phyloP scores from a whole-genome alignment of 2,888 invertebrate genomes.

The Arenicola marina region DNA sequence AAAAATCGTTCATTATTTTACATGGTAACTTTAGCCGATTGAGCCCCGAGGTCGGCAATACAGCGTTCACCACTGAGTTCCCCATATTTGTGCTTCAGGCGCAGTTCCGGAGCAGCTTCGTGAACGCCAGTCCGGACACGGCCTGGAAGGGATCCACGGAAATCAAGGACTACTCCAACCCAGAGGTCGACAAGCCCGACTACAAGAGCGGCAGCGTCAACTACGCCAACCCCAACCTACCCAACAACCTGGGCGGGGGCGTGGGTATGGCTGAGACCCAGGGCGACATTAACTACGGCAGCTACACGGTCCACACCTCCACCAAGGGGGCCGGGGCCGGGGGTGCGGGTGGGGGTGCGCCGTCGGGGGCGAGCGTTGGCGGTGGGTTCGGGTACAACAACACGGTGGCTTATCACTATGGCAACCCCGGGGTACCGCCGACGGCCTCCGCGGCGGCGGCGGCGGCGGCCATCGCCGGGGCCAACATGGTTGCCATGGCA shows the following conservation, averaged over 20 bases:
- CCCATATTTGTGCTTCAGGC: neutral
- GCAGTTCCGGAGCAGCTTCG: neutral
- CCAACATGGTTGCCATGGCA: neutral
- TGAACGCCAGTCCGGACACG: neutral
- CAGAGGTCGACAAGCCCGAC: conserved; percentile 3
- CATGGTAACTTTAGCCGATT: too few relatives aligned
- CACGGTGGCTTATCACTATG: neutral
- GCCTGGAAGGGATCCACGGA: conserved; percentile 2
- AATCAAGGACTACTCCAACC: neutral
- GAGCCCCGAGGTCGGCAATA: too few relatives aligned
- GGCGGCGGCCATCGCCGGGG: neutral
- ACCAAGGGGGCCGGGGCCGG: too few relatives aligned
- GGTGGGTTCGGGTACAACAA: too few relatives aligned
- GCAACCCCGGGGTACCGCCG: neutral
- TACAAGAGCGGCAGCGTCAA: neutral
- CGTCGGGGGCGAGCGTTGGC: too few relatives aligned
- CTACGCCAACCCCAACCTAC: neutral
- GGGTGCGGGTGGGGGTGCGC: too few relatives aligned
- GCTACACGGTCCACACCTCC: too few relatives aligned
- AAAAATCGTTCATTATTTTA: too few relatives aligned
- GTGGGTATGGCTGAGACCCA: too few relatives aligned
- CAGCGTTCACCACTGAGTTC: too few relatives aligned
- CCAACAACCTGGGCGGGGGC: neutral
- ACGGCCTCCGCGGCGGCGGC: neutral
- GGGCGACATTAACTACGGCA: too few relatives aligned